These are phyloP conservation scores for Sycon ciliatum DNA, from an alignment of 37 sponge, comb jelly and placozoan species.

Conservation along the genomic window DNA sequence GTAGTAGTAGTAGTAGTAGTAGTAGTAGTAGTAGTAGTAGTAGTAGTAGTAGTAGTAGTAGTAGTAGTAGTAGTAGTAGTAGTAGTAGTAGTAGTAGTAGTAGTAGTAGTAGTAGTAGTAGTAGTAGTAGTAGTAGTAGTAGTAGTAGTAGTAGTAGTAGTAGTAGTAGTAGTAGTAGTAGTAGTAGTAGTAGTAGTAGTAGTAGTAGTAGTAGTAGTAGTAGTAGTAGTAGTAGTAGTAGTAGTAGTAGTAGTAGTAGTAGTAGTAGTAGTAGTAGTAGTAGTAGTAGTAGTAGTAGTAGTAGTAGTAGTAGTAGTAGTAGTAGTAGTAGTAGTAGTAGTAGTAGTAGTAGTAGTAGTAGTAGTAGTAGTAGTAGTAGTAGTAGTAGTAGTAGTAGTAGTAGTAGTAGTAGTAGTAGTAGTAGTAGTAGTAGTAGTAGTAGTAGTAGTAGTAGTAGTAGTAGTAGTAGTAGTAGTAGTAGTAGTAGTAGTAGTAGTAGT, in stretches of 20 bases:
- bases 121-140: slow-evolving; percentile 8
- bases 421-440: slow-evolving; percentile 2
- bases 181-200: slow-evolving; percentile 8
- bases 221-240: slow-evolving; percentile 6
- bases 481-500: slow-evolving; percentile 8
- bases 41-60: slow-evolving; percentile 6
- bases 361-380: neutral
- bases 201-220: slow-evolving; percentile 8
- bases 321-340: slow-evolving; percentile 8
- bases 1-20: slow-evolving; percentile 8
- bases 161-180: slow-evolving; percentile 6
- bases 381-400: neutral
- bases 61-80: slow-evolving; percentile 8
- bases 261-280: slow-evolving; percentile 8
- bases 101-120: slow-evolving; percentile 6
- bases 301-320: slow-evolving; percentile 8
- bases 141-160: slow-evolving; percentile 8
- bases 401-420: neutral
- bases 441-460: neutral
- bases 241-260: slow-evolving; percentile 8
- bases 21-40: slow-evolving; percentile 8
- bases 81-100: slow-evolving; percentile 8
- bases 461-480: slow-evolving; percentile 6
- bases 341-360: neutral
- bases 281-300: slow-evolving; percentile 6